Conservation (phyloP, 2,888 invertebrate genomes). For the Papilio demoleus region DNA sequence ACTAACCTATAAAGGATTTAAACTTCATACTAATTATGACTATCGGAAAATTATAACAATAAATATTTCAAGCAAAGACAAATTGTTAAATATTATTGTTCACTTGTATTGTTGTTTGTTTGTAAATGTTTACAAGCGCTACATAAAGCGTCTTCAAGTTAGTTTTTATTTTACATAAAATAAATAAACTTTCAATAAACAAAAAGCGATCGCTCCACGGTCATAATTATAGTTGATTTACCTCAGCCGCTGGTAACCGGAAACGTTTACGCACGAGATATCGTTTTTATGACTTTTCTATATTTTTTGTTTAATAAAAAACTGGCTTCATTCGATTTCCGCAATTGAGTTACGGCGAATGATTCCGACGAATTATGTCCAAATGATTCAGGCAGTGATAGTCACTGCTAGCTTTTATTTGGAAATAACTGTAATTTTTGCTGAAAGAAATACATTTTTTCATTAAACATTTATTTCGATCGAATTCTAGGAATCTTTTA, state of each 20-base stretch:
- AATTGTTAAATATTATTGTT: no score
- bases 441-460: conserved; percentile 2
- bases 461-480: neutral
- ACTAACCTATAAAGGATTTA: neutral
- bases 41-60: no score
- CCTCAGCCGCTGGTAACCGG: conserved; percentile 72
- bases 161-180: neutral
- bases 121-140: no score
- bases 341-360: conserved; percentile 66
- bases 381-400: conserved; percentile 31
- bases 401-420: conserved; percentile 26
- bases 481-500: neutral
- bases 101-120: no score
- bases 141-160: neutral
- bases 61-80: no score
- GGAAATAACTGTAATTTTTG: conserved; percentile 15
- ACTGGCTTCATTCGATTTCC: conserved; percentile 63
- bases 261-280: conserved; percentile 80
- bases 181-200: conserved; percentile 17
- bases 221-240: conserved; percentile 77
- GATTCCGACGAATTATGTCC: conserved; percentile 40
- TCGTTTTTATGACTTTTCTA: conserved; percentile 74
- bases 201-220: conserved; percentile 60
- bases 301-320: conserved; percentile 69
- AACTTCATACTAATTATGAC: neutral